A percentile compares a stretch with the other conserved stretches of the same genome.
Conservation (phyloP, 92 coral and sea anemone genomes). For the Diadumene lineata region DNA sequence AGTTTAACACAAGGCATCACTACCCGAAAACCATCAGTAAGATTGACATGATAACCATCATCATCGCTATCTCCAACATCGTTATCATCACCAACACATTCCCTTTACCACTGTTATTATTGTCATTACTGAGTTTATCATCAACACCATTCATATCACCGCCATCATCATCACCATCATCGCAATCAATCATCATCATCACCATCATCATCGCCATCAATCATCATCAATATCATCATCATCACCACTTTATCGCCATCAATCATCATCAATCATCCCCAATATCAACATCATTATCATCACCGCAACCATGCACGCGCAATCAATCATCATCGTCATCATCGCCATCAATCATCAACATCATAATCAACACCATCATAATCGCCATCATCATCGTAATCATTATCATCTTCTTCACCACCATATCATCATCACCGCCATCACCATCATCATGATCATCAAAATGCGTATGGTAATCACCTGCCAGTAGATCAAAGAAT, state of each 20-base stretch:
- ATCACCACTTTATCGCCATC: neutral
- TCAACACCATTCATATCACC: neutral
- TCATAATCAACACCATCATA: neutral
- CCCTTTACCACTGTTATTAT: neutral
- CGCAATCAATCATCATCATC: neutral
- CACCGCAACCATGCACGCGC: too few species aligned
- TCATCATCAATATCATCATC: neutral
- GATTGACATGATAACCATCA: neutral
- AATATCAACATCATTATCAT: too few species aligned
- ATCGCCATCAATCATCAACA: neutral
- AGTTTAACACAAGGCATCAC: neutral
- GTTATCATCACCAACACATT: neutral
- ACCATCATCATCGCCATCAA: neutral
- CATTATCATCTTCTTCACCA: neutral
- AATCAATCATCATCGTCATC: too few species aligned
- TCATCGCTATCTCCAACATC: neutral
- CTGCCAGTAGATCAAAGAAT: neutral
- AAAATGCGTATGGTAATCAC: neutral
- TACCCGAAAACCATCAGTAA: neutral
- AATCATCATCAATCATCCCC: neutral
- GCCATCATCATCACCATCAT: slow-evolving; percentile 1
- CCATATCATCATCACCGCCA: neutral
- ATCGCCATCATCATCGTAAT: neutral
- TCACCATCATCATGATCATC: neutral
- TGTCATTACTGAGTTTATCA: neutral